phyloP scores from a whole-genome alignment of 2,888 invertebrate genomes.

The Cybosia mesomella region DNA sequence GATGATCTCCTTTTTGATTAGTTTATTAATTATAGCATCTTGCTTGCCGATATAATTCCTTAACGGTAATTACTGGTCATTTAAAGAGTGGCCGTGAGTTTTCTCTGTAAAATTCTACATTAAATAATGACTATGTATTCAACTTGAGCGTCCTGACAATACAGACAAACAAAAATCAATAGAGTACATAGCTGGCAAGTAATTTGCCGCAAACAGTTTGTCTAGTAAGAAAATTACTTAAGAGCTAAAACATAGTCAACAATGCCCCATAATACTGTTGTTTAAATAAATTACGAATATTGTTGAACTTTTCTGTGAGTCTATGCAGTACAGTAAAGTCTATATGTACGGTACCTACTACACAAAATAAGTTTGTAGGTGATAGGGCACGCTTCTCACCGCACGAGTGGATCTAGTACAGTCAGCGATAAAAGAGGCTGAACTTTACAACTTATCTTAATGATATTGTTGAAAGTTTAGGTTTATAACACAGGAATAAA shows the following conservation, averaged over 20 bases:
- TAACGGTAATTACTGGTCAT: no score
- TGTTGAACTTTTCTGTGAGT: background rate
- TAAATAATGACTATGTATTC: no score
- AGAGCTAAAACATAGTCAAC: slow-evolving; percentile 7
- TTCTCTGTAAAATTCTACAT: no score
- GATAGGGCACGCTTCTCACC: background rate
- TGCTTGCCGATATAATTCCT: no score
- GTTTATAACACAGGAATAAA: no score
- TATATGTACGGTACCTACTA: background rate
- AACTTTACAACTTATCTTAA: no score
- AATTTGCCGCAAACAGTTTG: slow-evolving; percentile 9
- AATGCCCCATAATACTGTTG: background rate
- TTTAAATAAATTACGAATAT: background rate
- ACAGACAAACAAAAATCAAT: background rate
- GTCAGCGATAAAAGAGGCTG: background rate
- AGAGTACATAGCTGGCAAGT: background rate
- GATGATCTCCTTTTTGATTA: no score
- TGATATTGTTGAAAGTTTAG: no score
- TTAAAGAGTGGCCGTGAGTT: no score
- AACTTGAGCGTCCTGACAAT: no score
- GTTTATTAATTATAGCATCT: no score
- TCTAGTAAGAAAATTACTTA: background rate
- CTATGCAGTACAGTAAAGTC: background rate
- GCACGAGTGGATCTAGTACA: background rate
- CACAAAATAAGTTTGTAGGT: background rate